Base-by-base conservation (phyloP, 2,113 vertebrate species). In the Monarcha castaneiventris region DNA sequence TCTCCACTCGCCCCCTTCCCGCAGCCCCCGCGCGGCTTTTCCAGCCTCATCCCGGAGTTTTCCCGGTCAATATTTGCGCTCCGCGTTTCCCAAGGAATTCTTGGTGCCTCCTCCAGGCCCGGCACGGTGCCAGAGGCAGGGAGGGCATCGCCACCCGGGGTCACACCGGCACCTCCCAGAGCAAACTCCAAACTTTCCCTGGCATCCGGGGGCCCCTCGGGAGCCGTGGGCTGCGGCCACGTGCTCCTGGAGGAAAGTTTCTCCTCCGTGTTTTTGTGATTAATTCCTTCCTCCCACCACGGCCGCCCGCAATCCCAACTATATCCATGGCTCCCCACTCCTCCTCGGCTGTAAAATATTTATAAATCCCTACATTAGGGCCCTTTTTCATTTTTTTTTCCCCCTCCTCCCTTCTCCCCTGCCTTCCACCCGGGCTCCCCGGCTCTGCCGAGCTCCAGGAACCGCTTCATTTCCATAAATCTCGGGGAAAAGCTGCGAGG, bases 311-410 rank as follows among this genome's bases (percentile, higher is more conserved):
- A 85, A 29, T 68, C 14, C 8, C 87, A 87, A 30, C 95, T 97
- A 56, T 91, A 97, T 94, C 79, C 37, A 3, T 17, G 83, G 92
- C 92, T 97, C 94, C 94, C 92, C 94, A 85, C 96, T 94, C 92
- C 92, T 96, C 93, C 91, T 94, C 83, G 41, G 72, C 85, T 78
- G 61, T 93, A 73, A 97, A 98, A 96, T 96, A 94, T 92, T 95
- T 93, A 94, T 96, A 96, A 90, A 68, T 80, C 64, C 48, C 86
- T 83, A 94, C 91, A 66, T 86, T 64, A 87, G 84, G 87, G 51
- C 72, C 11, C 3, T 37, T 49, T 30, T 25, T 43, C 2, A 1
- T 21, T 32, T 54, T 22, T 41, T 49, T 43, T 30, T 13, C 2
- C 1, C 8, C 12, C 23, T 37, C 11, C 16, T 4, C 5, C 7